Base-by-base conservation (phyloP, 1,140 invertebrate species). In the Cylas formicarius region DNA sequence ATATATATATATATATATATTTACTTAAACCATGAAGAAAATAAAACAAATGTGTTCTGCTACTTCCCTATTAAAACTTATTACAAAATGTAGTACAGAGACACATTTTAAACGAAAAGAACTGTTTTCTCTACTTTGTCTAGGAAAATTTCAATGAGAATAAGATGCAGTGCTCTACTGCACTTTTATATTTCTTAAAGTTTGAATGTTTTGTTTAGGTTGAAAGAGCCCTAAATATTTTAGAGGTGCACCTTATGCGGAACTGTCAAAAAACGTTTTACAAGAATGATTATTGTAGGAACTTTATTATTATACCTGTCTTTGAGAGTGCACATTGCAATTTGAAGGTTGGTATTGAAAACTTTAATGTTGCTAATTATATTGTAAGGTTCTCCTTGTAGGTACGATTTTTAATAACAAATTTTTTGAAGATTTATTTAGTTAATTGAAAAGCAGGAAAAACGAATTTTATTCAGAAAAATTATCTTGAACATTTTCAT, bases 371-470 rank as follows among this genome's bases (percentile, higher is more conserved):
- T 27, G n/a, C 14, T 13, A 4, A 27, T 27, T 27, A 27, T n/a
- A 27, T 27, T 27, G n/a, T n/a, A 27, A 10, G 26, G 26, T 13
- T 27, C 26, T 13, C 26, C 26, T 27, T 27, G n/a, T 27, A 27
- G 26, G 14, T 27, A 27, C 14, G 26, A 27, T 27, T 27, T 27
- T 27, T n/a, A 27, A 27, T 27, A 27, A 27, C n/a, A 10, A n/a
- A 27, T n/a, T 27, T 27, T 27, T 27, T 27, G 10, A 13, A 27
- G 10, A 13, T 27, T 27, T n/a, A n/a, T n/a, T n/a, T n/a, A n/a
- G n/a, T n/a, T n/a, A n/a, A n/a, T n/a, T n/a, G n/a, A n/a, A n/a
- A n/a, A n/a, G n/a, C n/a, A n/a, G n/a, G n/a, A n/a, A n/a, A n/a
- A n/a, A n/a, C n/a, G n/a, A n/a, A n/a, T n/a, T n/a, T n/a, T n/a